Evolutionary conservation across 2,113 vertebrate genomes (phyloP).

Genomic region (Cavia aperea): DNA sequence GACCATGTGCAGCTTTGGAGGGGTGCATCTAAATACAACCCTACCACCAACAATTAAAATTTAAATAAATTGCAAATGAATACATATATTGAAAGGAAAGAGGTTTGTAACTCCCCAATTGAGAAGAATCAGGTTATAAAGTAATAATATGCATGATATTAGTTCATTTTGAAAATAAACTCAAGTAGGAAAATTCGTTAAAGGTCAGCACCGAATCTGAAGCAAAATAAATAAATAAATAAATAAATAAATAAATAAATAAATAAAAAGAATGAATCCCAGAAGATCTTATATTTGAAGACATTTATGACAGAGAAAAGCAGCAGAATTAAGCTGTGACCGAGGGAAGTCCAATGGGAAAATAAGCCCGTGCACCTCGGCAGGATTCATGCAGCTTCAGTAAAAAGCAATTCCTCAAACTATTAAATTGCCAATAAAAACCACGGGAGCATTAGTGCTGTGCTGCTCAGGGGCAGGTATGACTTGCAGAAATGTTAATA

Average conservation of each 20-base stretch:
- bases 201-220: background rate
- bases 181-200: background rate
- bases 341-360: background rate
- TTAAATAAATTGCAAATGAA: background rate
- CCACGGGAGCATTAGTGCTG: background rate
- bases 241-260: too few species aligned
- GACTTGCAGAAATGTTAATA: constrained; percentile 34
- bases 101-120: background rate
- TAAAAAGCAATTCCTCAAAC: constrained; percentile 23
- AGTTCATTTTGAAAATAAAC: constrained; percentile 8
- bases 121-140: background rate
- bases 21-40: background rate
- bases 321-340: background rate
- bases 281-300: background rate
- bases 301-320: background rate
- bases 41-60: background rate
- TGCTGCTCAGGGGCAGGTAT: background rate
- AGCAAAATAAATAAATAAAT: background rate
- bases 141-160: background rate
- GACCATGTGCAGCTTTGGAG: background rate
- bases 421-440: background rate
- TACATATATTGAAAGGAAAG: background rate
- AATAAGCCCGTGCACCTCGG: background rate
- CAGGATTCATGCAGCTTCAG: background rate
- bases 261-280: background rate